These are phyloP conservation scores for Sarcophaga subvicina DNA, from an alignment of 2,888 invertebrate genomes.

Conservation along the genomic window DNA sequence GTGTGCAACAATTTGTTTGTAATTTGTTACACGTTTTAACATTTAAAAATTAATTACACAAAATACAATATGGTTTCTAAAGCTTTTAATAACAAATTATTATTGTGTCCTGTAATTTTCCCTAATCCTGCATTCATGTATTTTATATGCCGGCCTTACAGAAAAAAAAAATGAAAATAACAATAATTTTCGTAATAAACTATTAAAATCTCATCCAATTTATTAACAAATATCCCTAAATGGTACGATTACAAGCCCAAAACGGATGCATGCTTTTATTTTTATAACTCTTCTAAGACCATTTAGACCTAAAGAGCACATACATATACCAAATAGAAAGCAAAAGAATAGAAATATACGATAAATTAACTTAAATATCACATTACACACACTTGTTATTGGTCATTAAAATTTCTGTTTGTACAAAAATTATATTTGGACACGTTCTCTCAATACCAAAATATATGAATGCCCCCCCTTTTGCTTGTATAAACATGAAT, in stretches of 20 bases:
- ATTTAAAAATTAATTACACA: slow-evolving; percentile 13
- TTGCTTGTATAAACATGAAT: too few relatives aligned
- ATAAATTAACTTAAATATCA: slow-evolving; percentile 65
- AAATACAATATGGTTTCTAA: not conserved
- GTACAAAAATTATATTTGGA: slow-evolving; percentile 58
- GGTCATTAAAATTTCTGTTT: slow-evolving; percentile 62
- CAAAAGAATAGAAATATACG: not conserved
- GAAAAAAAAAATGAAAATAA: slow-evolving; percentile 31
- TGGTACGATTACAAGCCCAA: slow-evolving; percentile 21
- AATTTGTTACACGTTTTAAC: not conserved
- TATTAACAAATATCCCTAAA: slow-evolving; percentile 47
- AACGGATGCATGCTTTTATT: slow-evolving; percentile 34
- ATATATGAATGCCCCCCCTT: not conserved
- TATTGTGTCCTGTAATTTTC: not conserved
- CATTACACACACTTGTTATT: slow-evolving; percentile 64
- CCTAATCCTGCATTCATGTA: not conserved
- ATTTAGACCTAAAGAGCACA: slow-evolving; percentile 47
- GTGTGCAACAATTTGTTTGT: not conserved
- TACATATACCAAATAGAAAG: not conserved
- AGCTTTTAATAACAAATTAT: slow-evolving; percentile 16
- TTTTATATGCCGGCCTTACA: not conserved
- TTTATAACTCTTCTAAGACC: slow-evolving; percentile 48
- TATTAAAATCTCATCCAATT: slow-evolving; percentile 61
- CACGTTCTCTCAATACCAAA: slow-evolving; percentile 58
- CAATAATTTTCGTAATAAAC: slow-evolving; percentile 48